Percentiles rank a stretch among this genome's conserved stretches.
Conservation (phyloP, 64 coral and sea anemone genomes). For the Montipora sp. region DNA sequence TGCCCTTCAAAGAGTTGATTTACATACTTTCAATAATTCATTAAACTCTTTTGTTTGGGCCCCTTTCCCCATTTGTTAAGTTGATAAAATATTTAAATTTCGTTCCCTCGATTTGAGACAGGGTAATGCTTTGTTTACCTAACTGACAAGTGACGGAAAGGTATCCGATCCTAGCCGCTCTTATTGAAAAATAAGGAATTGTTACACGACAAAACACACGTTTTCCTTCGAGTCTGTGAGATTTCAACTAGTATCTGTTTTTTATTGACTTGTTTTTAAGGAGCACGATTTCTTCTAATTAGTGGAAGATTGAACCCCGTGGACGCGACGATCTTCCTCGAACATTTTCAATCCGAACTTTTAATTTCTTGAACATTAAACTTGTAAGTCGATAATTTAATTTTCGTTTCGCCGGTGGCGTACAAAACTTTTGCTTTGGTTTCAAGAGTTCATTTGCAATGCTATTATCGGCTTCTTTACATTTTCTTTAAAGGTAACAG, state of each 20-base stretch:
- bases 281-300: slow-evolving; percentile 57
- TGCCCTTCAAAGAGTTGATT: slow-evolving; percentile 95
- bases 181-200: not conserved
- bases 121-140: slow-evolving; percentile 84
- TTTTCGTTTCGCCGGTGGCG: slow-evolving; percentile 36
- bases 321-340: not conserved
- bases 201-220: not conserved
- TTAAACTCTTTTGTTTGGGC: slow-evolving; percentile 81
- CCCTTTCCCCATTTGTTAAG: slow-evolving; percentile 92
- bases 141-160: slow-evolving; percentile 64
- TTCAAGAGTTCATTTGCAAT: slow-evolving; percentile 6
- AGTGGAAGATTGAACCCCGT: slow-evolving; percentile 72
- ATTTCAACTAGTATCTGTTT: not conserved
- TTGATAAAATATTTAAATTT: slow-evolving; percentile 99
- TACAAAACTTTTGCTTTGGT: slow-evolving; percentile 1
- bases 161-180: slow-evolving; percentile 17
- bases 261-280: not conserved
- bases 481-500: slow-evolving; percentile 9
- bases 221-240: not conserved
- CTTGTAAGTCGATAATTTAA: slow-evolving; percentile 67
- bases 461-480: slow-evolving; percentile 18
- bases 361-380: slow-evolving; percentile 78
- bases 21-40: slow-evolving; percentile 98
- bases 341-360: slow-evolving; percentile 59
- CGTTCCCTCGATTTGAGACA: slow-evolving; percentile 79